Percentiles rank a stretch among this genome's conserved stretches.
These are phyloP conservation scores for Apis cerana DNA, from an alignment of 1,140 invertebrate species.

Conservation along the genomic window DNA sequence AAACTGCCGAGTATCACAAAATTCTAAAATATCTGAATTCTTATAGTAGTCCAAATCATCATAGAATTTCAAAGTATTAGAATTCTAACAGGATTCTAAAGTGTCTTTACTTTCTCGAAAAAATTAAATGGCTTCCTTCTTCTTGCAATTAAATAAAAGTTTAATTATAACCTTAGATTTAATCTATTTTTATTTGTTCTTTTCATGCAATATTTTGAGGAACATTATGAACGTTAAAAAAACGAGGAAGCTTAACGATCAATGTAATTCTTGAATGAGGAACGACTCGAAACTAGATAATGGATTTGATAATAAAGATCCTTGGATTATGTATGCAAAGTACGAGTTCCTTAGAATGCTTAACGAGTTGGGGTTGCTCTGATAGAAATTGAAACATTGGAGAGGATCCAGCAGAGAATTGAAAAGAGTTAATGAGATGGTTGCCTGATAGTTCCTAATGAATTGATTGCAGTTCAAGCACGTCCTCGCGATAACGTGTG, in stretches of 20 bases:
- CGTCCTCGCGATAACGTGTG: background rate
- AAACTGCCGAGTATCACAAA: too few relatives aligned
- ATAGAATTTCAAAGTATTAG: too few relatives aligned
- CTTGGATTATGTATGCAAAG: background rate
- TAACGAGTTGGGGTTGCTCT: background rate
- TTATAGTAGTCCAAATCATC: too few relatives aligned
- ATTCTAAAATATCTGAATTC: too few relatives aligned
- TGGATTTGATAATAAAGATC: background rate
- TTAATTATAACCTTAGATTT: too few relatives aligned
- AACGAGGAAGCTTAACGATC: background rate
- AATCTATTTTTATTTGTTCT: too few relatives aligned
- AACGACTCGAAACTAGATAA: background rate
- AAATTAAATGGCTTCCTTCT: too few relatives aligned
- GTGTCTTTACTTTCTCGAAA: too few relatives aligned
- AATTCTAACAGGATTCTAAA: too few relatives aligned
- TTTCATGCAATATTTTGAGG: too few relatives aligned
- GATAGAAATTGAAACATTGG: slow-evolving; percentile 11
- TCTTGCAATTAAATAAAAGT: too few relatives aligned
- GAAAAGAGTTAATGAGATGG: slow-evolving; percentile 19
- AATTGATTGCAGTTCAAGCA: slow-evolving; percentile 6
- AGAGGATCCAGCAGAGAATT: slow-evolving; percentile 9
- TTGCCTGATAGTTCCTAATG: slow-evolving; percentile 11
- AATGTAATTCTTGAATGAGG: background rate
- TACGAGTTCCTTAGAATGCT: background rate
- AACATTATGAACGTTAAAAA: background rate